These are phyloP conservation scores for Eupithecia abbreviata DNA, from an alignment of 2,888 invertebrate species.

Conservation along the genomic window DNA sequence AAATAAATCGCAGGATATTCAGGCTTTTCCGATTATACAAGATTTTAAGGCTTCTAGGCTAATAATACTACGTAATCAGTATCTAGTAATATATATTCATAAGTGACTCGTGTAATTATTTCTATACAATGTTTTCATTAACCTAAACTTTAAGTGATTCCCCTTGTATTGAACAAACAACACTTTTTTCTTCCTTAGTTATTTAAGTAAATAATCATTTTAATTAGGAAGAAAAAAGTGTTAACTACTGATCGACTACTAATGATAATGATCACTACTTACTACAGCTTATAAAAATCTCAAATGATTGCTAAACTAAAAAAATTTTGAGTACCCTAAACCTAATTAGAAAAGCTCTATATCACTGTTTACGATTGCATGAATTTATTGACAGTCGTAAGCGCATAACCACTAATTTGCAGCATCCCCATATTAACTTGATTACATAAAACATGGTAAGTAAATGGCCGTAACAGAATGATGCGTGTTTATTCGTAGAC, in stretches of 20 bases:
- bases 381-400: background rate
- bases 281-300: background rate
- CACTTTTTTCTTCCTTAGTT: background rate
- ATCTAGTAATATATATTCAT: slow-evolving; percentile 46
- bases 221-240: no score
- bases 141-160: background rate
- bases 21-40: slow-evolving; percentile 49
- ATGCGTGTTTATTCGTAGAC: background rate
- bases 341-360: background rate
- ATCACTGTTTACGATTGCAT: background rate
- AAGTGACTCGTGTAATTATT: slow-evolving; percentile 14
- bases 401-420: background rate
- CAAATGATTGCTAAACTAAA: background rate
- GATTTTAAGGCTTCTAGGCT: slow-evolving; percentile 36
- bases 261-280: background rate
- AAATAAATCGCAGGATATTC: slow-evolving; percentile 26
- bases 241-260: no score
- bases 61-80: slow-evolving; percentile 44
- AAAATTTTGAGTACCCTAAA: background rate
- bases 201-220: no score
- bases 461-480: background rate
- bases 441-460: background rate
- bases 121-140: background rate
- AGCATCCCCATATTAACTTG: background rate
- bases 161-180: background rate